Percentiles rank a stretch among this genome's conserved stretches.
phyloP scores from a whole-genome alignment of 2,797 vertebrate species.

The Rousettus madagascariensis region DNA sequence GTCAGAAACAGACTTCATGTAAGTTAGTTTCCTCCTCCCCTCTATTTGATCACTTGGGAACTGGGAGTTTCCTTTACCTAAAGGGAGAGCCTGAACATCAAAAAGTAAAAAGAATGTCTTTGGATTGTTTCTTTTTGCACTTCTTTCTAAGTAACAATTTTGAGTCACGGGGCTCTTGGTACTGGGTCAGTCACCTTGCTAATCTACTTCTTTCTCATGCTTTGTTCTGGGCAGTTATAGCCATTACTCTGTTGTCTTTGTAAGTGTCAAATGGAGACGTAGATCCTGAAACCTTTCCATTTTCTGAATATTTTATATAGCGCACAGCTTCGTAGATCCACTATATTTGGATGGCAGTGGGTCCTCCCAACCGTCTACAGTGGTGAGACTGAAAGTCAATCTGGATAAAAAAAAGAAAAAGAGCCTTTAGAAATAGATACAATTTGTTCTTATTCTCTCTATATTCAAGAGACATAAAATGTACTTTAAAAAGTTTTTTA shows the following conservation, averaged over 20 bases:
- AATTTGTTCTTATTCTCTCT: slow-evolving; percentile 5
- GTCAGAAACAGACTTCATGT: not conserved
- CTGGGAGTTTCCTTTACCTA: slow-evolving; percentile 10
- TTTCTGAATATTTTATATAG: slow-evolving; percentile 26
- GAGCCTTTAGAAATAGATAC: not conserved
- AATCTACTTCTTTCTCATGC: not conserved
- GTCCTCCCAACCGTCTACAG: not conserved
- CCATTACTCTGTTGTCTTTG: not conserved
- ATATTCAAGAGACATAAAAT: slow-evolving; percentile 32
- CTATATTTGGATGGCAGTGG: not conserved
- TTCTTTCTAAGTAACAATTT: slow-evolving; percentile 47
- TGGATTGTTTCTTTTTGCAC: slow-evolving; percentile 48
- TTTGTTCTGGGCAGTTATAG: not conserved
- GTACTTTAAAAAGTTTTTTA: not conserved
- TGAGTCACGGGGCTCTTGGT: not conserved
- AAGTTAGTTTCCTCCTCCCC: not conserved
- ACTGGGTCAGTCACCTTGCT: not conserved
- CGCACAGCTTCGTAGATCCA: not conserved
- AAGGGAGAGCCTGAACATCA: not conserved
- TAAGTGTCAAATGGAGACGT: not conserved
- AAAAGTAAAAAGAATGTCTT: slow-evolving; percentile 6
- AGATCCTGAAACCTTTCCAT: not conserved
- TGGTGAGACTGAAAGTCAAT: not conserved
- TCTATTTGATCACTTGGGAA: slow-evolving; percentile 1
- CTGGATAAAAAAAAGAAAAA: not conserved